phyloP scores from a whole-genome alignment of 2,113 vertebrate genomes.

The Lophochroa leadbeateri region DNA sequence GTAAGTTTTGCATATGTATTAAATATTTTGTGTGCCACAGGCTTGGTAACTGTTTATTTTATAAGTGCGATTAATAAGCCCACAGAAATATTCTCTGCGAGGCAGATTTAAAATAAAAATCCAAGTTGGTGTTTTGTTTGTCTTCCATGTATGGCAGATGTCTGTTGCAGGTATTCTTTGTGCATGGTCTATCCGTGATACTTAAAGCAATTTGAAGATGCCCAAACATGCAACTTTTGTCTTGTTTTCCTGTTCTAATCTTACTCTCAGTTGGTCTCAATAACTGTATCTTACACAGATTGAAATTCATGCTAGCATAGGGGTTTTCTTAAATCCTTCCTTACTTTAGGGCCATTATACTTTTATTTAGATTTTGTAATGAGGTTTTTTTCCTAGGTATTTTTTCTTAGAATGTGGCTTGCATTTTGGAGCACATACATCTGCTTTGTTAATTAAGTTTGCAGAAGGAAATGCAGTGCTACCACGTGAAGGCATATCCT shows the following conservation, averaged over 20 bases:
- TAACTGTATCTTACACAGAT: not conserved
- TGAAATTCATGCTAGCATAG: not conserved
- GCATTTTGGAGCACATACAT: not conserved
- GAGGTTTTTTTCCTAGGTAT: not conserved
- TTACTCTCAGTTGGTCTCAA: not conserved
- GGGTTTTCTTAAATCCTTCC: not conserved
- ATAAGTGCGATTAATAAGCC: not conserved
- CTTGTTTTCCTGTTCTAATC: not conserved
- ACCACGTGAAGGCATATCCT: fast-evolving
- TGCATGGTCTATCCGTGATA: not conserved
- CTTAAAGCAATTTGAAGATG: not conserved
- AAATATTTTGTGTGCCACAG: not conserved
- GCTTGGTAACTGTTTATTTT: not conserved
- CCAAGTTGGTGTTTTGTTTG: not conserved
- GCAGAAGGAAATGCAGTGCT: not conserved
- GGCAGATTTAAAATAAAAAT: not conserved
- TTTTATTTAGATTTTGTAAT: not conserved
- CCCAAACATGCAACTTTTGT: not conserved
- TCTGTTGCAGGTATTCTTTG: not conserved
- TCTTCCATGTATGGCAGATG: not conserved
- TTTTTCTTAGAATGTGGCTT: not conserved
- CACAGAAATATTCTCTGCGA: not conserved
- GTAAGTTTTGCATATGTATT: not conserved
- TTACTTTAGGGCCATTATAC: not conserved
- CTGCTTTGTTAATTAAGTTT: not conserved